Evolutionary conservation across 2,797 vertebrate genomes (phyloP), one percentile per base, ranked within the genome.

Genomic region (Pangasius djambal): DNA sequence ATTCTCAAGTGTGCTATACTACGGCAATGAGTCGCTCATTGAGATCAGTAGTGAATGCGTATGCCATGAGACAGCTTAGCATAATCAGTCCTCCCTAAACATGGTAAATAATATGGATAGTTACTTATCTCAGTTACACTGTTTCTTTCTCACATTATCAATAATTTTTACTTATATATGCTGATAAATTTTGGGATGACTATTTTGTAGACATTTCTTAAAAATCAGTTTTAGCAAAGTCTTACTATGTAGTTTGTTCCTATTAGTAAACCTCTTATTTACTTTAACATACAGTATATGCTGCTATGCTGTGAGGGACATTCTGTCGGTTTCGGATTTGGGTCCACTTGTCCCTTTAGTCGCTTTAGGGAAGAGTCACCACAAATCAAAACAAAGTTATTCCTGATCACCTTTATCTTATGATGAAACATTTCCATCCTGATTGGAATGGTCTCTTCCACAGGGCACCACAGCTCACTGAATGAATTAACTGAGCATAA

Each of bases 1-100:
- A 86, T 52, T 78, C 91, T 88, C 79, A 92, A 61, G 88, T 91
- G 86, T 91, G 91, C 86, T 70, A 91, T 87, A 82, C 92, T 88
- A 86, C 87, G 85, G 88, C 88, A 59, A 74, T 57, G 88, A 81
- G 13, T 79, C 81, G 69, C 84, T 84, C 25, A 85, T 63, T 61
- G 28, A 83, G 82, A 52, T 59, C 18, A 78, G 75, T 61, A 79
- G 88, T 61, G 59, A 86, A 86, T 40, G 55, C 37, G 31, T n/a
- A 40, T 69, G 74, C 48, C 78, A 48, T 75, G 48, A 84, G 88
- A 84, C 69, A 88, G 22, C 81, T 61, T 57, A 89, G 74, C 69
- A 77, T 83, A 74, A 89, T 87, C 79, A 81, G 31, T 88, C 48
- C 78, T 63, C 12, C 40, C 40, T 86, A n/a, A 83, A 89, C 40